Percentiles rank a stretch among this genome's conserved stretches.
phyloP scores from a whole-genome alignment of 2,888 invertebrate genomes.

The Ichneumoninae sp. region DNA sequence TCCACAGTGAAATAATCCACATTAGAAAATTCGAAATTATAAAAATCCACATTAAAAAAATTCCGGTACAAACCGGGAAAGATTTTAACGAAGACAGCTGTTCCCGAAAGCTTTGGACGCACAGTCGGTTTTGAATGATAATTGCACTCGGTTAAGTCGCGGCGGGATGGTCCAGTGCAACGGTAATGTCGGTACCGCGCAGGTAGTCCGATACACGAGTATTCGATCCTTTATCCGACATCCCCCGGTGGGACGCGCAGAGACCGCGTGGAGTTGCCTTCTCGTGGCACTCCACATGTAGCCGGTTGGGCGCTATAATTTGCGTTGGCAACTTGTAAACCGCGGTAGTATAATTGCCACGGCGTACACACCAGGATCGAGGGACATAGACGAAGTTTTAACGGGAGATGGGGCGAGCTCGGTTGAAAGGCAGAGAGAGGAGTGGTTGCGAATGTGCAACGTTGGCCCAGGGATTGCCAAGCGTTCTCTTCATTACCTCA shows the following conservation, averaged over 20 bases:
- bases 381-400: slow-evolving; percentile 2
- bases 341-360: slow-evolving; percentile 54
- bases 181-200: slow-evolving; percentile 10
- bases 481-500: slow-evolving; percentile 51
- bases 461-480: slow-evolving; percentile 25
- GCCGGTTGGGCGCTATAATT: slow-evolving; percentile 23
- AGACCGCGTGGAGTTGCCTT: slow-evolving; percentile 1
- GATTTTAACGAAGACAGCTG: not conserved
- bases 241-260: slow-evolving; percentile 29
- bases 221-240: slow-evolving; percentile 51
- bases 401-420: not conserved
- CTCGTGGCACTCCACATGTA: not conserved
- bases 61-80: not conserved
- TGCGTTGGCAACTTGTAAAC: slow-evolving; percentile 51
- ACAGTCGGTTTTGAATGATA: slow-evolving; percentile 33
- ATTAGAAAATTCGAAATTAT: too few relatives aligned
- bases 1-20: too few relatives aligned
- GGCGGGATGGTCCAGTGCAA: not conserved
- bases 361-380: slow-evolving; percentile 20
- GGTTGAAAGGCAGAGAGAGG: not conserved
- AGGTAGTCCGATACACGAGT: slow-evolving; percentile 45
- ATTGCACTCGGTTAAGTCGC: slow-evolving; percentile 5
- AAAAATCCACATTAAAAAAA: too few relatives aligned
- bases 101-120: not conserved
- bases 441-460: slow-evolving; percentile 36